Base-by-base conservation (phyloP, 2,797 vertebrate species). In the Coregonus sp. region DNA sequence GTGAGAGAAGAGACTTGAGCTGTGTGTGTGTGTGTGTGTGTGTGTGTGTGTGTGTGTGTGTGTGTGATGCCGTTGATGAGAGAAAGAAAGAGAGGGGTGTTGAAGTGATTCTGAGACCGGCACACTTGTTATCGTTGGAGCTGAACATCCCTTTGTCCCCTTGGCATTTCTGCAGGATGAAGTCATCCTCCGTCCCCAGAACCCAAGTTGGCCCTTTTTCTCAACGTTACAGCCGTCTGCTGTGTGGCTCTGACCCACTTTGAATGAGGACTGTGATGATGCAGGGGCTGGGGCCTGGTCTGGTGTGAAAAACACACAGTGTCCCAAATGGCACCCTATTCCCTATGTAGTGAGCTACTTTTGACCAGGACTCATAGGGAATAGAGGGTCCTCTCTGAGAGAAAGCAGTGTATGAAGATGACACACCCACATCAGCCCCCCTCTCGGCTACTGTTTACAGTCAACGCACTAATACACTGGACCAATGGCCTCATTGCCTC, bases 101-200 rank as follows among this genome's bases (percentile, higher is more conserved):
- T 29, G 35, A 25, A 15, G 51, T 78, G 31, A 78, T 52, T 76
- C 12, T 35, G 74, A 78, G 54, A 78, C 76, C 81, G 76, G 78
- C 84, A 88, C 83, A 83, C 82, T 85, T 14, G 75, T 76, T 76
- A 78, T 82, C 78, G 76, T 78, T 73, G 51, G 79, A 81, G 78
- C 84, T 84, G 75, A 85, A 86, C 82, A 47, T 85, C 78, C 67
- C 77, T 88, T 90, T 90, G 88, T 91, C 76, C 51, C 31, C n/a
- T 67, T n/a, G 68, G 80, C 87, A 91, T 91, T 87, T 84, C 86
- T 85, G 80, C 61, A 54, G 80, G 83, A 88, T 92, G 88, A 89
- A 87, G 88, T 92, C 87, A 91, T 87, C 54, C 11, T 51, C 15
- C 71, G 15, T 18, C 31, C 79, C 77, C 66, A 25, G 77, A 83